Base-by-base conservation (phyloP, 2,888 invertebrate genomes). In the Palloptera scutellata region DNA sequence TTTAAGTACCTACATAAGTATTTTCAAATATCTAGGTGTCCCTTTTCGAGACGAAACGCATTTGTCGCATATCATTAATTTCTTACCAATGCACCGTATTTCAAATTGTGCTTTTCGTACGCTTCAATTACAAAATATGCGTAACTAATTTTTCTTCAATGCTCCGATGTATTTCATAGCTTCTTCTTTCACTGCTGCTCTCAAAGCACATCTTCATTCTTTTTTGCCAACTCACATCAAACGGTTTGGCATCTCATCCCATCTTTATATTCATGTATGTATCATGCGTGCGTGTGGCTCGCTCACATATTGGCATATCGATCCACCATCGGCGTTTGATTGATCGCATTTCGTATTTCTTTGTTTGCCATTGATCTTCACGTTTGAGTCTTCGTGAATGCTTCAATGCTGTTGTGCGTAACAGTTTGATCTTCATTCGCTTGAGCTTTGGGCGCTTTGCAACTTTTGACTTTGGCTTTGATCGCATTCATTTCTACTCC, bases 121-220 rank as follows among this genome's bases (percentile, higher is more conserved):
- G 73, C 74, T 73, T 75, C 74, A 76, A 74, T 77, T 77, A 76
- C 71, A 71, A 77, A 77, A 77, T 75, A 70, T 74, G 78, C 76
- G 77, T 77, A 73, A 72, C 75, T 75, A 74, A 77, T 75, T 75
- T 72, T 58, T 57, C 1, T 58, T 42, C 45, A 20, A 11, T 19
- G 13, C 30, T 57, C 30, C 9, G 5, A 9, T 55, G 20, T n/a
- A 4, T 57, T 15, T 41, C 41, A 15, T n/a, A 1, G 43, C 6
- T 30, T 30, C 6, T 30, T 30, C 6, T 30, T 30, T 30, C 2
- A 4, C 2, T 30, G 30, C 30, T 13, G 45, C 30, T 12, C 4
- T 51, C 1, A 12, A 20, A 43, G 45, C 12, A 30, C 30, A 30
- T 30, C 30, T 30, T 6, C 6, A 4, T 30, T 30, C 6, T 30